Evolutionary conservation across 2,888 invertebrate genomes (phyloP).

Genomic region (Trisateles emortualis): DNA sequence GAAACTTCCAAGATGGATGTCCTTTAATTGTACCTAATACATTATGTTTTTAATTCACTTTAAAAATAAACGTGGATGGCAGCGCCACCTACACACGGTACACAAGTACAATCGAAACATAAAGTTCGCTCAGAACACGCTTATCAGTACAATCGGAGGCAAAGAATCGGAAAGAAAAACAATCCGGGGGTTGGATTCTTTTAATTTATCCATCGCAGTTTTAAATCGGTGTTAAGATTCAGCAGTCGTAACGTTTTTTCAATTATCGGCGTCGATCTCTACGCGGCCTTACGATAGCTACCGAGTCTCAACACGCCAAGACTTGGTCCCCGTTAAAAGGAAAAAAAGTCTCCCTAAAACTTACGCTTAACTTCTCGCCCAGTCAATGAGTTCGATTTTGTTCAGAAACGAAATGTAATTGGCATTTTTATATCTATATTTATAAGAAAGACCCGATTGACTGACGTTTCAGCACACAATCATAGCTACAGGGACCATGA

Average conservation of each 20-base stretch:
- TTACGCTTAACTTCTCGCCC: slow-evolving; percentile 51
- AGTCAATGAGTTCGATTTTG: slow-evolving; percentile 54
- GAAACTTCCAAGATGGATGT: slow-evolving; percentile 39
- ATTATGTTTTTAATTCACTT: slow-evolving; percentile 65
- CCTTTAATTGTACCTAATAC: slow-evolving; percentile 48
- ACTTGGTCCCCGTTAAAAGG: slow-evolving; percentile 48
- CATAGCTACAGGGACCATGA: no score
- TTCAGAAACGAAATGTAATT: slow-evolving; percentile 26
- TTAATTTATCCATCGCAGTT: slow-evolving; percentile 84
- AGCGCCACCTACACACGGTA: slow-evolving; percentile 72
- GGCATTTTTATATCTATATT: slow-evolving; percentile 22
- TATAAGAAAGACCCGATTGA: not conserved
- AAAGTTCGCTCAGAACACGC: slow-evolving; percentile 77
- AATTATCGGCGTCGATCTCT: slow-evolving; percentile 80
- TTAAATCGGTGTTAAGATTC: slow-evolving; percentile 85
- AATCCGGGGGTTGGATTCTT: slow-evolving; percentile 74
- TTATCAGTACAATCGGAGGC: slow-evolving; percentile 75
- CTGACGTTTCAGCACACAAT: not conserved
- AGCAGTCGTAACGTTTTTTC: slow-evolving; percentile 79
- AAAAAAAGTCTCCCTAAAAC: slow-evolving; percentile 52
- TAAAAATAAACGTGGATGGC: slow-evolving; percentile 58
- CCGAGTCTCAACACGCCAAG: slow-evolving; percentile 68
- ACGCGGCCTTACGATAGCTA: slow-evolving; percentile 78
- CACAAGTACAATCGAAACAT: slow-evolving; percentile 71
- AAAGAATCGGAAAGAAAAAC: slow-evolving; percentile 75